A percentile compares a stretch with the other conserved stretches of the same genome.
These are phyloP conservation scores for Tipula confusa DNA, from an alignment of 2,888 invertebrate genomes.

Conservation along the genomic window DNA sequence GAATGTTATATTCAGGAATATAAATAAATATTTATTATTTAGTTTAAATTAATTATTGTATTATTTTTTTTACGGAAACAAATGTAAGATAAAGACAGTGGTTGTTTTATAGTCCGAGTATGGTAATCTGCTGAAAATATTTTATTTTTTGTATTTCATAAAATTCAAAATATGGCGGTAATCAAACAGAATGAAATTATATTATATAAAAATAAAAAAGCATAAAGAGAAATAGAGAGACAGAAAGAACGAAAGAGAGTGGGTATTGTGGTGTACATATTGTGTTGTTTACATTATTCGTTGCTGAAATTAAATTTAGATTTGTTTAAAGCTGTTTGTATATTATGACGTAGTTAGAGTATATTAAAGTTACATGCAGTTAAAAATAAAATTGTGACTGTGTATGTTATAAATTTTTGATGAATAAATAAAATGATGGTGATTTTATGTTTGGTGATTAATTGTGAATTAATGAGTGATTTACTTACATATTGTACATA, in stretches of 20 bases:
- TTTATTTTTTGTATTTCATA: neutral
- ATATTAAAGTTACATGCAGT: neutral
- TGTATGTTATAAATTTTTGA: neutral
- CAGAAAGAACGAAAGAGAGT: too few relatives aligned
- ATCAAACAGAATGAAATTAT: neutral
- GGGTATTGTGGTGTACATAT: neutral
- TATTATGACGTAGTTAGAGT: neutral
- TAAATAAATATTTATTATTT: neutral
- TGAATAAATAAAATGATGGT: neutral
- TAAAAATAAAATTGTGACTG: neutral
- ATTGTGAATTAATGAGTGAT: neutral
- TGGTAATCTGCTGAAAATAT: slow-evolving; percentile 26
- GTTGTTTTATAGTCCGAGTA: slow-evolving; percentile 30
- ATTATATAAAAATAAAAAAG: neutral
- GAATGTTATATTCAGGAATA: neutral
- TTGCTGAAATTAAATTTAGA: neutral
- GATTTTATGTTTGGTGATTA: neutral
- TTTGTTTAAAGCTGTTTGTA: neutral
- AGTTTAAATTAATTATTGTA: neutral
- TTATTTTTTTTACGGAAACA: neutral
- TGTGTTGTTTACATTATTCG: neutral
- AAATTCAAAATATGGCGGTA: slow-evolving; percentile 16
- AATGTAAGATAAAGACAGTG: slow-evolving; percentile 30
- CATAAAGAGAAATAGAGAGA: too few relatives aligned
- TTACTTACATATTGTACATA: neutral